Conservation (phyloP, 2,888 invertebrate species). For the Onchidella celtica region DNA sequence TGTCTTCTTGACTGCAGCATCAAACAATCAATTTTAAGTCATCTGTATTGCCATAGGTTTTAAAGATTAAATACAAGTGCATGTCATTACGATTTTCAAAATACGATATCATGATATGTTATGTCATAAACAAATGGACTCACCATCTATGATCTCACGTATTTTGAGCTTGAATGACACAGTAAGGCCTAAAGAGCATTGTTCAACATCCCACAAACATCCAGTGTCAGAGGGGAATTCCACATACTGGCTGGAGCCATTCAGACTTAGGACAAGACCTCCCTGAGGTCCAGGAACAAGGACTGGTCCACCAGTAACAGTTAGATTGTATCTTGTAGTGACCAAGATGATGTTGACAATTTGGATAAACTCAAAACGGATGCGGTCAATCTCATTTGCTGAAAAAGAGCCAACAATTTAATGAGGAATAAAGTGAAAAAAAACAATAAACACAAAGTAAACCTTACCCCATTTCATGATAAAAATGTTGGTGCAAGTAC, state of each 20-base stretch:
- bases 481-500: too few relatives aligned
- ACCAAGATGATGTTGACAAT: slow-evolving; percentile 55
- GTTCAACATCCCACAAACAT: slow-evolving; percentile 56
- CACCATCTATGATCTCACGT: slow-evolving; percentile 40
- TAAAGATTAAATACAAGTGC: too few relatives aligned
- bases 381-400: slow-evolving; percentile 58
- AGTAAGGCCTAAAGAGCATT: slow-evolving; percentile 60
- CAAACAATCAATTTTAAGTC: too few relatives aligned
- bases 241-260: slow-evolving; percentile 64
- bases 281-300: slow-evolving; percentile 64
- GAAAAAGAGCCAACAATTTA: slow-evolving; percentile 41
- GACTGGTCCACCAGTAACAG: slow-evolving; percentile 52
- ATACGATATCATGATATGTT: too few relatives aligned
- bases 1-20: too few relatives aligned
- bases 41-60: too few relatives aligned
- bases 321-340: slow-evolving; percentile 56
- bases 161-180: slow-evolving; percentile 58
- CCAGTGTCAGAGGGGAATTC: slow-evolving; percentile 52
- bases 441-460: not conserved
- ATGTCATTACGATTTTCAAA: too few relatives aligned
- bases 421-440: not conserved
- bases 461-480: not conserved
- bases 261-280: slow-evolving; percentile 61
- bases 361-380: slow-evolving; percentile 58
- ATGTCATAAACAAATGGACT: too few relatives aligned